A percentile compares a stretch with the other conserved stretches of the same genome.
phyloP scores from a whole-genome alignment of 2,888 invertebrate species.

The Pterobdella sp. region DNA sequence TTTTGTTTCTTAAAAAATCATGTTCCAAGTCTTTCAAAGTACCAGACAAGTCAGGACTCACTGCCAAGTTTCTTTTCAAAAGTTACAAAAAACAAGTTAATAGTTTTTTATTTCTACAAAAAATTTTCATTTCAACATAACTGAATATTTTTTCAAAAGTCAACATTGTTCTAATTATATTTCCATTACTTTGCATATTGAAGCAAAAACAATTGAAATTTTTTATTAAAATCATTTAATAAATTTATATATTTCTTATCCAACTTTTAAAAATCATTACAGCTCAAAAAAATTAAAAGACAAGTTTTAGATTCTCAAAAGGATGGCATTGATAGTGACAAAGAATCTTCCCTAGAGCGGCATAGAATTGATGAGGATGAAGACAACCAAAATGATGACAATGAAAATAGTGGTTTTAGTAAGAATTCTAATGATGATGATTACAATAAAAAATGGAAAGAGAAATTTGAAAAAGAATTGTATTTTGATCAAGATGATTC shows the following conservation, averaged over 20 bases:
- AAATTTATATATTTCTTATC: no score
- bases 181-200: no score
- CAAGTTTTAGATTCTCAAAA: not conserved
- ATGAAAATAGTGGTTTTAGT: conserved; percentile 33
- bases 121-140: no score
- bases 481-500: not conserved
- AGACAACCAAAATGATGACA: conserved; percentile 35
- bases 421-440: conserved; percentile 33
- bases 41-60: not conserved
- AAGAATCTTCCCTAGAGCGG: not conserved
- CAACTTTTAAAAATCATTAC: no score
- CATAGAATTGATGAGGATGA: conserved; percentile 28
- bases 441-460: conserved; percentile 31
- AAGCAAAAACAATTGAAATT: no score
- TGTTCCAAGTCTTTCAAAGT: not conserved
- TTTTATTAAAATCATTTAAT: no score
- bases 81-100: not conserved
- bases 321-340: not conserved
- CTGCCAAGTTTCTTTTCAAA: not conserved
- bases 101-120: no score
- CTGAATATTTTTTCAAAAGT: no score
- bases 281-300: conserved; percentile 29
- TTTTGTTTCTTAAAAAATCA: not conserved
- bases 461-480: conserved; percentile 26
- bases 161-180: no score